Conservation (phyloP, 2,113 vertebrate species). For the Myiozetetes cayanensis region DNA sequence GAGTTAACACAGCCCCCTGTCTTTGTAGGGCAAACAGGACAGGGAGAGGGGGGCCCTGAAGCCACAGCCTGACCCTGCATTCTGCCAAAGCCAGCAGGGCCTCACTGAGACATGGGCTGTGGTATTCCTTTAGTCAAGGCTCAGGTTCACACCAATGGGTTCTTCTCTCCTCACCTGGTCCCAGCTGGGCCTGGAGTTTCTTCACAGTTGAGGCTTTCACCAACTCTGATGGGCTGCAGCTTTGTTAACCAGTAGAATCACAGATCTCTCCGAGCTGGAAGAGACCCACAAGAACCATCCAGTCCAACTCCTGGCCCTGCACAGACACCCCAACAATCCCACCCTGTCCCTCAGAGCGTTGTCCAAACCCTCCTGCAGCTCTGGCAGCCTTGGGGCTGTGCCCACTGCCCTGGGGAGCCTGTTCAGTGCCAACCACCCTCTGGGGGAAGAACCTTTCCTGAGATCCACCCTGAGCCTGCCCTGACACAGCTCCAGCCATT, state of each 20-base stretch:
- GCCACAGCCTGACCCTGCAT: background rate
- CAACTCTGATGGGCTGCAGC: background rate
- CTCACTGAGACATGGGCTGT: background rate
- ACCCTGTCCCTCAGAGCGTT: background rate
- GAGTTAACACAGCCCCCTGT: background rate
- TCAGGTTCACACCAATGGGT: background rate
- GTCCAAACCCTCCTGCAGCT: background rate
- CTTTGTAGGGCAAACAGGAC: too few relatives aligned
- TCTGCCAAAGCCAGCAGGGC: background rate
- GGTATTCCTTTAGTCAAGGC: background rate
- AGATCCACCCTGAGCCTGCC: background rate
- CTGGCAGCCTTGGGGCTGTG: background rate
- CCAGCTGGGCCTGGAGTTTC: background rate
- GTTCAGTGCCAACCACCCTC: background rate
- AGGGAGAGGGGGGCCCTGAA: background rate
- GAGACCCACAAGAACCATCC: fast-evolving
- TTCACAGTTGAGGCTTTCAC: background rate
- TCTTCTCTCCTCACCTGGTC: background rate
- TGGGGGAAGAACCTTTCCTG: background rate
- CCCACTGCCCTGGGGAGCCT: background rate
- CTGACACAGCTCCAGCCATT: background rate
- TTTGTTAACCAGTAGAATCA: background rate
- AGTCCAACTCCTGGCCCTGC: fast-evolving
- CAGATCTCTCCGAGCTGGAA: background rate
- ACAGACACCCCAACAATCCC: fast-evolving